Base-by-base conservation (phyloP, 2,113 vertebrate species). In the Blennius ocellaris region DNA sequence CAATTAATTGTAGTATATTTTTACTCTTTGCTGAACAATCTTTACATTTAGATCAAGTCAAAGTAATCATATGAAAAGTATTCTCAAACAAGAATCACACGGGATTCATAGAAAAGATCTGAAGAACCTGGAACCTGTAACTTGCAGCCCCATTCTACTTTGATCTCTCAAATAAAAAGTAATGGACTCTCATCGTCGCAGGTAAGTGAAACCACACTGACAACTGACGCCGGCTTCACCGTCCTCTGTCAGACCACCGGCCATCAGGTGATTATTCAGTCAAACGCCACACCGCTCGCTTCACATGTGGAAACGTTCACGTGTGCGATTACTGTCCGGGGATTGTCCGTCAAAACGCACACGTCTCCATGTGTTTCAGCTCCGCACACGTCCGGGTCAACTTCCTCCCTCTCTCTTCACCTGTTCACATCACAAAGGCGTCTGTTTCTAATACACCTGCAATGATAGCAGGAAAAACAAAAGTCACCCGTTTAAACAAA, bases 271-370 rank as follows among this genome's bases (percentile, higher is more conserved):
- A 75, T 57, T 69, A 49, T 55, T 70, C 58, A 56, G 61, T 40
- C 68, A 36, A 63, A 76, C 65, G 56, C 38, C 43, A 77, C 73
- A 61, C 9, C 65, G 70, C 83, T 58, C 15, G 6, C 39, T 43
- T 65, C 70, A 70, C 83, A 87, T 79, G 68, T 87, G 87, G 83
- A 88, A 88, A 69, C 76, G 21, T 65, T 90, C 76, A 80, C 51
- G 65, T 54, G 7, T 52, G 41, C 7, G 58, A 86, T 75, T 72
- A 60, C 58, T 61, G 64, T 16, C 49, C 56, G 56, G 38, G 52
- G 57, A 30, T 64, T 59, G 81, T 78, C 76, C 82, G 39, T 82
- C 69, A 60, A 30, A n/a, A 57, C 50, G 38, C 77, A 47, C 3
- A 48, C 41, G 17, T 14, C 5, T 17, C 56, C 47, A 39, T 12